phyloP scores from a whole-genome alignment of 2,888 invertebrate species.

The Cylloceria caligata region DNA sequence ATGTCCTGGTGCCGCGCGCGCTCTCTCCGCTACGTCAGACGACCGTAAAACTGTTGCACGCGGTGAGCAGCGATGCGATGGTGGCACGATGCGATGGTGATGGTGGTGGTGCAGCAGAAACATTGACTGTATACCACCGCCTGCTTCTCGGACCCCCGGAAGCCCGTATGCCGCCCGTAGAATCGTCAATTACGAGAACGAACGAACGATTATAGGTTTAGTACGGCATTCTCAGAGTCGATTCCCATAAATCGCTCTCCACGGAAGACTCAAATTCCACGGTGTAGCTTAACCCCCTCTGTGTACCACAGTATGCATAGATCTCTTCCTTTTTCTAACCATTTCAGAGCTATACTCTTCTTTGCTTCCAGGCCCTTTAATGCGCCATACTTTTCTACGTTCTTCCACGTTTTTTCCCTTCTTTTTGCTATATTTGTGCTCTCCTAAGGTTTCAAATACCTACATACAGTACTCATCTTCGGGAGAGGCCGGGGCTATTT shows the following conservation, averaged over 20 bases:
- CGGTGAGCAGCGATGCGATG: conserved; percentile 19
- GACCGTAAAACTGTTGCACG: conserved; percentile 29
- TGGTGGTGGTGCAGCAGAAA: neutral
- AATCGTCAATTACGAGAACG: conserved; percentile 82
- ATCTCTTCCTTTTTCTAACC: neutral
- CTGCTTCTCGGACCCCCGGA: conserved; percentile 45
- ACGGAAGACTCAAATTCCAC: conserved; percentile 63
- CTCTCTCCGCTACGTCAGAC: neutral
- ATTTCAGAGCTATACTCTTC: conserved; percentile 12
- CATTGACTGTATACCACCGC: neutral
- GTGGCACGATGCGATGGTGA: neutral
- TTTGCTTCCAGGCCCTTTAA: neutral
- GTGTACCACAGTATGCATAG: neutral
- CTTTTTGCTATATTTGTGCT: neutral
- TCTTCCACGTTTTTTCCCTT: neutral
- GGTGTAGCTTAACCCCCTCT: conserved; percentile 3
- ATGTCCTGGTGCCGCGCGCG: conserved; percentile 5
- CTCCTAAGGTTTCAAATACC: neutral
- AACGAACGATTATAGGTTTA: conserved; percentile 80
- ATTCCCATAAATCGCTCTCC: conserved; percentile 74
- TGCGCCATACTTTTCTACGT: neutral
- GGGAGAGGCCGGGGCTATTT: neutral
- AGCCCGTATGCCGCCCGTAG: conserved; percentile 78
- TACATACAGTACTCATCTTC: neutral
- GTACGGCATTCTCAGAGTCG: conserved; percentile 76